Evolutionary conservation across 2,113 vertebrate species (phyloP), one percentile per base, ranked within the genome.

Genomic region (Steatornis caripensis): DNA sequence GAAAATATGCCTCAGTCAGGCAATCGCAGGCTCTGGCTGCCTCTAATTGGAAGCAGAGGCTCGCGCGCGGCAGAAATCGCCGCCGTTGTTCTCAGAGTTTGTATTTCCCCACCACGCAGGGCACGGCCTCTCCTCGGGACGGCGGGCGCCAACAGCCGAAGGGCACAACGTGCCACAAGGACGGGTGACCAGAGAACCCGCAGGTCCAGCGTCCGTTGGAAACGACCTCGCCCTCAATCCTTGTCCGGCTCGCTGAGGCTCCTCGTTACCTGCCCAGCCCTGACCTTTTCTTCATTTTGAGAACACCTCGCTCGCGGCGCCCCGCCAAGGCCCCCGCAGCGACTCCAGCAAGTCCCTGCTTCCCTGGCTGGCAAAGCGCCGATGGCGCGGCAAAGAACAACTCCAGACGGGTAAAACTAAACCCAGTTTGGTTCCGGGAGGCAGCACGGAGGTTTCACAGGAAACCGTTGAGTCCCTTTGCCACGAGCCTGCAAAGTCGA

Each of bases 281-380:
- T 2, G 9, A 21, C 3, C 18, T 55, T 16, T 3, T 16, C 53
- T 48, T 41, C 34, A 0, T 39, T 29, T 32, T 18, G 58, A 29
- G 58, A 34, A 11, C 0, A 17, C 5, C 32, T 34, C 15, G 0
- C 6, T 37, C 0, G 0, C 1, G 10, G 32, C n/a, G n/a, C n/a
- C n/a, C n/a, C n/a, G n/a, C n/a, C n/a, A n/a, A n/a, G n/a, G n/a
- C n/a, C n/a, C n/a, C n/a, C n/a, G n/a, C n/a, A n/a, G n/a, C n/a
- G 37, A n/a, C 15, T 43, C 58, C 3, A 3, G 45, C 1, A 3
- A 87, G 39, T 49, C 34, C 18, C 19, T 0, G 3, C 13, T 69
- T 54, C 46, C 37, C 48, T 3, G n/a, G 51, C 41, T 8, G 5
- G 2, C 13, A 55, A 65, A 60, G 9, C 22, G 27, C 70, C 0